Base-by-base conservation (phyloP, 2,888 invertebrate species). In the Crossocerus cetratus region DNA sequence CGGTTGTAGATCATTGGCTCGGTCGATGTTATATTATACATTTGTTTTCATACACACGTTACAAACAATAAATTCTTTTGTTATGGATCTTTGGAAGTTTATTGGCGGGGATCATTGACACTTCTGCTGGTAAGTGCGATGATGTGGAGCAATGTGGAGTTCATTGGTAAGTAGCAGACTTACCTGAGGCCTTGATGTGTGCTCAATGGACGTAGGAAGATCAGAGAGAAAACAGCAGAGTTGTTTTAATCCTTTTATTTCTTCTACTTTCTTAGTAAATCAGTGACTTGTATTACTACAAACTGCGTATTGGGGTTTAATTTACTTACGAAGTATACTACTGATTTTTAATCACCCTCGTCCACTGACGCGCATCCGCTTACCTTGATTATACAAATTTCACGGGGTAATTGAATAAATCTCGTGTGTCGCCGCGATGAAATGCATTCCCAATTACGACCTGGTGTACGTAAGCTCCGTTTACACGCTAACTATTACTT, bases 261-360 rank as follows among this genome's bases (percentile, higher is more conserved):
- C 83, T 81, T 85, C 89, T 89, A 89, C 87, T 86, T 84, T 81
- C 84, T 86, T 86, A 88, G 76, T 87, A 86, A 88, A 86, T 86
- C 80, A 81, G 85, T 87, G 86, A 86, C 83, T 86, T 86, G 85
- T 86, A 81, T 87, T 84, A 86, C 89, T 89, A 90, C 88, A 87
- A 84, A 89, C 76, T 86, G 84, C 78, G 84, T 74, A 87, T 87
- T 85, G 81, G 84, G 86, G 87, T 83, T 82, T 85, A 85, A 86
- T 84, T 86, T 84, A 86, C 82, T 87, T 80, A 82, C 76, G 76
- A 77, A 82, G 76, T 71, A 77, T 82, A 83, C 82, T 74, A 74
- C 78, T 76, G 75, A 75, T 74, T 71, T 71, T 78, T 71, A 76
- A 74, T 80, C 76, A 80, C 63, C 68, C 79, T 82, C 59, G 63